Percentiles rank a stretch among this genome's conserved stretches.
These are phyloP conservation scores for Erebia ligea DNA, from an alignment of 2,888 invertebrate genomes.

Conservation along the genomic window DNA sequence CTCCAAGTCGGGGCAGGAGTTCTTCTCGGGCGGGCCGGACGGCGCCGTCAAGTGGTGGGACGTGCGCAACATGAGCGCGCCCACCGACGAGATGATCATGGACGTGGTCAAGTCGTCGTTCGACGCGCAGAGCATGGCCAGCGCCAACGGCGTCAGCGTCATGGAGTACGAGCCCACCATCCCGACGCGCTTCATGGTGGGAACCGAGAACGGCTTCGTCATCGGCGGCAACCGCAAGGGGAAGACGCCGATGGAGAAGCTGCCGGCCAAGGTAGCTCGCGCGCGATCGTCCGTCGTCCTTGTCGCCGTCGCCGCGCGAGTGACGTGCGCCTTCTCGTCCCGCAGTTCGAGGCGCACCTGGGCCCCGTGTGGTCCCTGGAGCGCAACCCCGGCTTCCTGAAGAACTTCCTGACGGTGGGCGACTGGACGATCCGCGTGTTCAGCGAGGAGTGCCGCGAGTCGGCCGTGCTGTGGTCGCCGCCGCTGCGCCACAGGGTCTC, in stretches of 20 bases:
- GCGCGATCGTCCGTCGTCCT: neutral
- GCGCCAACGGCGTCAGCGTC: constrained; percentile 83
- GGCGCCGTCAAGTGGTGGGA: constrained; percentile 94
- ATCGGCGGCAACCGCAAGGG: constrained; percentile 89
- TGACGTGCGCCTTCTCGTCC: neutral
- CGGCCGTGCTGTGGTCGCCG: constrained; percentile 94
- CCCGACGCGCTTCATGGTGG: constrained; percentile 89
- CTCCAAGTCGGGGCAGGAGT: constrained; percentile 96
- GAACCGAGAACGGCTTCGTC: constrained; percentile 86
- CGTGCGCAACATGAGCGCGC: constrained; percentile 85
- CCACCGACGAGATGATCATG: constrained; percentile 85
- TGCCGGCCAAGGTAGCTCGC: constrained; percentile 79
- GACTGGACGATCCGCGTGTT: constrained; percentile 97
- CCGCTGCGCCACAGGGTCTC: constrained; percentile 85
- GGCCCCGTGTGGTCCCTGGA: constrained; percentile 94
- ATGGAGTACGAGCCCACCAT: constrained; percentile 89
- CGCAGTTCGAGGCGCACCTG: constrained; percentile 85
- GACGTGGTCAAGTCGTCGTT: constrained; percentile 83
- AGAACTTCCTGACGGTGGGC: constrained; percentile 96
- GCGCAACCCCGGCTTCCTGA: constrained; percentile 95
- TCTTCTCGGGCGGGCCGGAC: constrained; percentile 95
- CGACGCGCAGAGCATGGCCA: constrained; percentile 79
- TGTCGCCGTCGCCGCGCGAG: neutral
- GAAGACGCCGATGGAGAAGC: constrained; percentile 85
- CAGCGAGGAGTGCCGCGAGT: constrained; percentile 97